Conservation (phyloP, 2,113 vertebrate genomes). For the Melanerpes formicivorus region DNA sequence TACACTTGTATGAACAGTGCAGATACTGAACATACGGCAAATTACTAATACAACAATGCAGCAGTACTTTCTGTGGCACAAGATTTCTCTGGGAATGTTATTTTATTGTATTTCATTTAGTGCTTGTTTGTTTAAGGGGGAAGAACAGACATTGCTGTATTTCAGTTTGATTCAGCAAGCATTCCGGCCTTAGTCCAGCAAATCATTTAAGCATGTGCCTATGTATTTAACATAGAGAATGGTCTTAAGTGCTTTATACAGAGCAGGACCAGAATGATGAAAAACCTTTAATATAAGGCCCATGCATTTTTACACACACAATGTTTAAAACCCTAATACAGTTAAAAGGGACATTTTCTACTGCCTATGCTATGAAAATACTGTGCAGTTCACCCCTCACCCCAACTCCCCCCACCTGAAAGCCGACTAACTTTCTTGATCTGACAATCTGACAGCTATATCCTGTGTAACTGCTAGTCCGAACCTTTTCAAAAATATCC, state of each 20-base stretch:
- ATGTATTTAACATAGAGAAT: neutral
- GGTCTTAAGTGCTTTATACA: constrained; percentile 20
- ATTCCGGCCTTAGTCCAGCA: constrained; percentile 38
- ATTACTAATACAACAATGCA: constrained; percentile 16
- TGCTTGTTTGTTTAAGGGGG: constrained; percentile 54
- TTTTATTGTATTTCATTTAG: constrained; percentile 65
- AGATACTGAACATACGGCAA: constrained; percentile 7
- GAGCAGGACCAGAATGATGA: constrained; percentile 9
- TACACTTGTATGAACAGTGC: constrained; percentile 11
- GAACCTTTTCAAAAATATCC: constrained; percentile 43
- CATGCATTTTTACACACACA: neutral
- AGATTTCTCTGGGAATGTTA: constrained; percentile 63
- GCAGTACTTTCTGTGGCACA: constrained; percentile 19
- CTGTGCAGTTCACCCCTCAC: neutral
- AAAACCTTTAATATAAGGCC: constrained; percentile 1
- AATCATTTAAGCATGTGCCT: constrained; percentile 27
- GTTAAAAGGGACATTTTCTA: constrained; percentile 56
- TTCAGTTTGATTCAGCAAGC: constrained; percentile 49
- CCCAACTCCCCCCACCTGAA: neutral
- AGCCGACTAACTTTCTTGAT: constrained; percentile 42
- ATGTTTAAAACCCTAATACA: neutral
- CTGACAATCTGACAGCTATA: constrained; percentile 49
- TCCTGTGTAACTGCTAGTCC: constrained; percentile 58
- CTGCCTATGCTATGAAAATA: constrained; percentile 19
- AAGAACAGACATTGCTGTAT: constrained; percentile 40